Conservation (phyloP, 2,113 vertebrate genomes). For the Carettochelys insculpta region DNA sequence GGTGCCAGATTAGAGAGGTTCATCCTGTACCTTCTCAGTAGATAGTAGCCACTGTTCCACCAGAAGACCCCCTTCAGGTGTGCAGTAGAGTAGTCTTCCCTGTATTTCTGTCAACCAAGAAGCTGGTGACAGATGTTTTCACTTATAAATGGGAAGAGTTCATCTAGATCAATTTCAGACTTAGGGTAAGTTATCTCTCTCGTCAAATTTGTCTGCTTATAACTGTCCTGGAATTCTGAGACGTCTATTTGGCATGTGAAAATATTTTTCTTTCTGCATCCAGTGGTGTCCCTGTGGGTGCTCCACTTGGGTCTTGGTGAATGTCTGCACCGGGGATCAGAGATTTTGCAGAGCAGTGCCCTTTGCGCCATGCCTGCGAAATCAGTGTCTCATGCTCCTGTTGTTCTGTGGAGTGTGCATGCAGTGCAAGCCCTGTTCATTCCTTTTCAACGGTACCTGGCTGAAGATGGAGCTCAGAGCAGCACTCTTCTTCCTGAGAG, state of each 20-base stretch:
- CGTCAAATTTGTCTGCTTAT: neutral
- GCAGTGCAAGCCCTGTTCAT: too few species aligned
- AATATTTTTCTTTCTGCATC: neutral
- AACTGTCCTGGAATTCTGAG: neutral
- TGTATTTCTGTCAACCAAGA: neutral
- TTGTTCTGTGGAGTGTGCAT: too few species aligned
- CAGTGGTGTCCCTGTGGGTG: too few species aligned
- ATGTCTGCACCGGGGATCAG: too few species aligned
- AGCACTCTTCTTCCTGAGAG: too few species aligned
- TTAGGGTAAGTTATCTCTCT: neutral
- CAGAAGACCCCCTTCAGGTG: neutral
- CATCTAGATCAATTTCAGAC: neutral
- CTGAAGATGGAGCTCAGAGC: too few species aligned
- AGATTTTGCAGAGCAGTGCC: too few species aligned
- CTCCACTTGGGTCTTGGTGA: too few species aligned
- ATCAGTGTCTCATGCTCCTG: too few species aligned
- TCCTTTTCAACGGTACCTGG: too few species aligned
- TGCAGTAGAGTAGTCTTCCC: neutral
- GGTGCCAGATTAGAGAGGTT: too few species aligned
- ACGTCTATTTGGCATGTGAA: neutral
- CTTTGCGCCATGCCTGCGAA: too few species aligned
- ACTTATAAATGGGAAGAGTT: neutral
- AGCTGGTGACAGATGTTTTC: neutral
- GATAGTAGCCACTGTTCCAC: neutral
- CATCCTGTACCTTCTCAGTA: neutral